Evolutionary conservation across 1,140 invertebrate genomes (phyloP).

Genomic region (Drosophila rhopaloa): DNA sequence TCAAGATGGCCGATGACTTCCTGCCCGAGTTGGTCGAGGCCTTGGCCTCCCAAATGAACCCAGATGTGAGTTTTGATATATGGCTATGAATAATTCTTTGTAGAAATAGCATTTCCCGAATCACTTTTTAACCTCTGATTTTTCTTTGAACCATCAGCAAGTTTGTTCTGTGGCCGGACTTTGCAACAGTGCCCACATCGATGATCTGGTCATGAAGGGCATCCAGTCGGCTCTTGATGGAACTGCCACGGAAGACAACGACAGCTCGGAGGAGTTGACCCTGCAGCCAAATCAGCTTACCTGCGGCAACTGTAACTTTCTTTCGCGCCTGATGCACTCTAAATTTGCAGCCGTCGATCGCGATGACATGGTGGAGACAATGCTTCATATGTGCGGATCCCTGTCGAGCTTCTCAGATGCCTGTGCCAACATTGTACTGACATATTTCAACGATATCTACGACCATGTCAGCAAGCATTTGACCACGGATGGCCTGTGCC

Average conservation of each 20-base stretch:
- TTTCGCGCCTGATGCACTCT: slow-evolving; percentile 85
- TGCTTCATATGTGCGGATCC: slow-evolving; percentile 87
- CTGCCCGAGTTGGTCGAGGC: slow-evolving; percentile 95
- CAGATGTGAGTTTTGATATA: slow-evolving; percentile 85
- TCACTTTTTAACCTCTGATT: neutral
- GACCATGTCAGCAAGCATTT: slow-evolving; percentile 87
- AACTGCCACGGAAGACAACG: slow-evolving; percentile 40
- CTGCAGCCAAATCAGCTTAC: slow-evolving; percentile 48
- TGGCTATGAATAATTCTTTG: no score
- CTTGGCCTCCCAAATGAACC: slow-evolving; percentile 94
- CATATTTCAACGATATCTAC: slow-evolving; percentile 90
- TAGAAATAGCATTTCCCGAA: no score
- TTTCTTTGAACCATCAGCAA: slow-evolving; percentile 67
- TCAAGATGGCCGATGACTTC: slow-evolving; percentile 92
- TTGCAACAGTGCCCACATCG: slow-evolving; percentile 91
- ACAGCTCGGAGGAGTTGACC: slow-evolving; percentile 11
- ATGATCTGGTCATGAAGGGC: slow-evolving; percentile 86
- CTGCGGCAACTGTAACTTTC: slow-evolving; percentile 87
- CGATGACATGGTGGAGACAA: slow-evolving; percentile 86
- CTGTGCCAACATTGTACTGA: slow-evolving; percentile 90
- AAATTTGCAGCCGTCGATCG: slow-evolving; percentile 86
- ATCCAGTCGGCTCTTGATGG: slow-evolving; percentile 59
- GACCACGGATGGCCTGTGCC: slow-evolving; percentile 88
- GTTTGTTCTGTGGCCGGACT: slow-evolving; percentile 95
- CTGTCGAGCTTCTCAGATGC: slow-evolving; percentile 90